phyloP scores from a whole-genome alignment of 1,140 invertebrate genomes.

The Pomacea maculata region DNA sequence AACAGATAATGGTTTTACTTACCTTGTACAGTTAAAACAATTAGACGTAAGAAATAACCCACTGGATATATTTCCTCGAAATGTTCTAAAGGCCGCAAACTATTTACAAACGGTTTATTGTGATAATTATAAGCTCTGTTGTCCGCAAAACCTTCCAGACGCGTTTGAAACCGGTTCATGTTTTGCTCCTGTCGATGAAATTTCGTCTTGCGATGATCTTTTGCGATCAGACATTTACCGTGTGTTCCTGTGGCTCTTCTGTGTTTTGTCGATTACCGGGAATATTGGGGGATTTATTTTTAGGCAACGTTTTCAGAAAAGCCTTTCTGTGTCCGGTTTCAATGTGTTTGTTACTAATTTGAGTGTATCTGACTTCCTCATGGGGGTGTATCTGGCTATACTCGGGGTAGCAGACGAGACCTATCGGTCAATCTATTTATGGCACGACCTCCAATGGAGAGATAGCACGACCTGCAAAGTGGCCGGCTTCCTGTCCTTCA shows the following conservation, averaged over 20 bases:
- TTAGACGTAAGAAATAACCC: not conserved
- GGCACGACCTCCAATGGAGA: conserved; percentile 42
- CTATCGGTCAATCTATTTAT: conserved; percentile 41
- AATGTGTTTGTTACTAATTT: conserved; percentile 49
- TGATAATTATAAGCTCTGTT: conserved; percentile 44
- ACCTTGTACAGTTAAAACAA: not conserved
- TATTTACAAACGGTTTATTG: conserved; percentile 23
- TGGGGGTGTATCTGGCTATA: conserved; percentile 58
- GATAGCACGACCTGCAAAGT: conserved; percentile 39
- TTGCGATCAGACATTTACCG: conserved; percentile 36
- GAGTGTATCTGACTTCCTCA: conserved; percentile 52
- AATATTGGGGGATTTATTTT: conserved; percentile 39
- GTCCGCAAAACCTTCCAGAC: conserved; percentile 23
- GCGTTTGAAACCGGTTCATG: conserved; percentile 32
- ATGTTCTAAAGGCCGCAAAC: conserved; percentile 19
- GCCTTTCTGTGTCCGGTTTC: conserved; percentile 26
- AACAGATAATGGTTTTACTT: not conserved
- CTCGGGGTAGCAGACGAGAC: conserved; percentile 40
- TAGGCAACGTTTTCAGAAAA: conserved; percentile 23
- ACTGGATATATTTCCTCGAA: not conserved
- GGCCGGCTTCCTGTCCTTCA: conserved; percentile 50
- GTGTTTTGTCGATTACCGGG: conserved; percentile 34
- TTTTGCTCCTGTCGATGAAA: conserved; percentile 30
- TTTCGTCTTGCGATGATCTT: conserved; percentile 46
- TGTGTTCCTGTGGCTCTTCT: conserved; percentile 43